A percentile compares a stretch with the other conserved stretches of the same genome.
phyloP scores from a whole-genome alignment of 2,113 vertebrate genomes.

The Hippocampus mohnikei region DNA sequence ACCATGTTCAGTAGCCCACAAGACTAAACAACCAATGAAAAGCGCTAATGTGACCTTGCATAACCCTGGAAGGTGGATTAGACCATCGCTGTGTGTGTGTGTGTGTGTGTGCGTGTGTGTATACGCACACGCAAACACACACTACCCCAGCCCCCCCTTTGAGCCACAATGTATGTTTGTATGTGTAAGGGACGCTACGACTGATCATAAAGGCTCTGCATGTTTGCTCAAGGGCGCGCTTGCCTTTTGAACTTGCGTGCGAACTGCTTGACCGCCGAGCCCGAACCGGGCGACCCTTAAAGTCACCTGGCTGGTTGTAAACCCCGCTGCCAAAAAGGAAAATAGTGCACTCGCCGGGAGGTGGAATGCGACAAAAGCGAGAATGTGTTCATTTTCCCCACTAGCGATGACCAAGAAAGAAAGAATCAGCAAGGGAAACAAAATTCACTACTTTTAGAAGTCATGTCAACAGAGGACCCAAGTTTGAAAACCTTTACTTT shows the following conservation, averaged over 20 bases:
- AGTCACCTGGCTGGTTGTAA: conserved; percentile 36
- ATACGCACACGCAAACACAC: neutral
- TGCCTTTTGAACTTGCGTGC: neutral
- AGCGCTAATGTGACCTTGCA: conserved; percentile 12
- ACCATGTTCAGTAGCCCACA: conserved; percentile 3
- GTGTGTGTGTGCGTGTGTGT: neutral
- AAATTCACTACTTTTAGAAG: neutral
- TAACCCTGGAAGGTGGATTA: conserved; percentile 13
- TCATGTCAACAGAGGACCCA: neutral
- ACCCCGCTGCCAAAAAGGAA: conserved; percentile 27
- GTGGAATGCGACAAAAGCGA: conserved; percentile 41
- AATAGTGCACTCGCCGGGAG: conserved; percentile 17
- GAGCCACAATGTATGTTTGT: conserved; percentile 18
- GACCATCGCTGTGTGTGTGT: neutral
- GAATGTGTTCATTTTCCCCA: conserved; percentile 45
- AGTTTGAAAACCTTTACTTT: neutral
- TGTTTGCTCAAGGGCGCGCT: neutral
- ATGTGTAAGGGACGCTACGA: neutral
- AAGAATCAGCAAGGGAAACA: neutral
- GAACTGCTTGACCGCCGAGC: conserved; percentile 34
- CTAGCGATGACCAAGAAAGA: conserved; percentile 4
- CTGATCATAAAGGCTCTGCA: conserved; percentile 1
- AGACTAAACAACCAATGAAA: conserved; percentile 4
- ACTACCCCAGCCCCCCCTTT: neutral
- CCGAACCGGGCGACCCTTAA: conserved; percentile 45